Base-by-base conservation (phyloP, 2,113 vertebrate genomes). In the Labeo catla region DNA sequence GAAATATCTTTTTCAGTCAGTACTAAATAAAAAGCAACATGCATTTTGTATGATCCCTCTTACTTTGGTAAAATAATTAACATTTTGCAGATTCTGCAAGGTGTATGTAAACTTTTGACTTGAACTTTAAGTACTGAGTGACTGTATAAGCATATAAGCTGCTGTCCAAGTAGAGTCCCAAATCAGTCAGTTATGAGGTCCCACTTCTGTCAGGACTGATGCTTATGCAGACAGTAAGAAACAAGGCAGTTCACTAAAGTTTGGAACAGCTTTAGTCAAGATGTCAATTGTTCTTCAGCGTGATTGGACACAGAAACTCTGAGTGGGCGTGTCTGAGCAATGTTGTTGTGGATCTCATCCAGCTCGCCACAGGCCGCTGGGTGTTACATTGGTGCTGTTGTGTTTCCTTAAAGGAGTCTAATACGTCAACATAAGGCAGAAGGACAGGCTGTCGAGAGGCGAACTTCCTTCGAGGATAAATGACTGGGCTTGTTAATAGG, bases 361-460 rank as follows among this genome's bases (percentile, higher is more conserved):
- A 59, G 8, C 7, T 13, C 2, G 19, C 47, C 65, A 10, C 36
- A 34, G 74, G 19, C 84, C 2, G 34, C 47, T 78, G 61, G 13
- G 8, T 15, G 39, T 65, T 45, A 78, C 59, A 78, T 36, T 43
- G 36, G n/a, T 66, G 57, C 50, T 73, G 50, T 81, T 47, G 12
- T 43, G 12, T 63, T 45, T 81, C 23, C 49, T 70, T 70, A 36
- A 61, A 39, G 63, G 34, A 63, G 77, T 81, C 43, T 73, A 73
- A 86, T 86, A 79, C 19, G 85, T 86, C 78, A 73, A 74, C 68
- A 36, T 74, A 81, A 86, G 47, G n/a, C 66, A 59, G 68, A 72
- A 8, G 8, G 85, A 81, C 78, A 61, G 85, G 78, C n/a, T 19
- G 45, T 49, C 23, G 52, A 81, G 85, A 74, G n/a, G 65, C 28